A percentile compares a stretch with the other conserved stretches of the same genome.
phyloP scores from a whole-genome alignment of 2,113 vertebrate species.

The Stegostoma tigrinum region DNA sequence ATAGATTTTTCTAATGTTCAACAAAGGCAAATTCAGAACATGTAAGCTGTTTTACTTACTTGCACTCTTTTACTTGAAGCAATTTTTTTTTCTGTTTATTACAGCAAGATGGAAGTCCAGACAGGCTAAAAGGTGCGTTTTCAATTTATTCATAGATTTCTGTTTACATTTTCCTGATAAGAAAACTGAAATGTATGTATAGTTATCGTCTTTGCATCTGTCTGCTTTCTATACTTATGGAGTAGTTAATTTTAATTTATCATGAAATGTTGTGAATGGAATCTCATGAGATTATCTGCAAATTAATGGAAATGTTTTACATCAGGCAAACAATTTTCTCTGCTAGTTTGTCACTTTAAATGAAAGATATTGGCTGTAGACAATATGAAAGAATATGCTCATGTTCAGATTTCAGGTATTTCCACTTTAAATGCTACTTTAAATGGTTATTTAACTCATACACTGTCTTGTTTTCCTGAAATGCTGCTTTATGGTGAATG shows the following conservation, averaged over 20 bases:
- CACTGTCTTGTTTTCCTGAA: not conserved
- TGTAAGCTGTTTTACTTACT: no score
- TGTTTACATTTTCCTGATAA: not conserved
- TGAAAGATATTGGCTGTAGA: not conserved
- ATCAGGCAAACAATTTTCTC: not conserved
- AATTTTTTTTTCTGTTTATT: constrained; percentile 50
- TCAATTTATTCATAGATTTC: constrained; percentile 40
- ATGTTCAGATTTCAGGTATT: not conserved
- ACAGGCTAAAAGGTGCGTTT: constrained; percentile 61
- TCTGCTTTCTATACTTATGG: not conserved
- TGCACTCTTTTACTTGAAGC: not conserved
- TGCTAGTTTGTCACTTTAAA: not conserved
- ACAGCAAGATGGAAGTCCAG: constrained; percentile 64
- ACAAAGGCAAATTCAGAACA: not conserved
- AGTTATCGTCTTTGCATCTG: not conserved
- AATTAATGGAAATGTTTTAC: not conserved
- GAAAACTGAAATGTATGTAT: not conserved
- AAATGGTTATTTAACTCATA: not conserved
- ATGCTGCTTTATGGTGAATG: not conserved
- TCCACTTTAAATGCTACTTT: not conserved
- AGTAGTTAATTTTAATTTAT: not conserved
- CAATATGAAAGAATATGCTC: not conserved
- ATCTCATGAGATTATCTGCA: not conserved
- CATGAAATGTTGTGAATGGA: not conserved
- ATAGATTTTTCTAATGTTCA: not conserved